These are phyloP conservation scores for Onychostruthus taczanowskii DNA, from an alignment of 2,113 vertebrate species.

Conservation along the genomic window DNA sequence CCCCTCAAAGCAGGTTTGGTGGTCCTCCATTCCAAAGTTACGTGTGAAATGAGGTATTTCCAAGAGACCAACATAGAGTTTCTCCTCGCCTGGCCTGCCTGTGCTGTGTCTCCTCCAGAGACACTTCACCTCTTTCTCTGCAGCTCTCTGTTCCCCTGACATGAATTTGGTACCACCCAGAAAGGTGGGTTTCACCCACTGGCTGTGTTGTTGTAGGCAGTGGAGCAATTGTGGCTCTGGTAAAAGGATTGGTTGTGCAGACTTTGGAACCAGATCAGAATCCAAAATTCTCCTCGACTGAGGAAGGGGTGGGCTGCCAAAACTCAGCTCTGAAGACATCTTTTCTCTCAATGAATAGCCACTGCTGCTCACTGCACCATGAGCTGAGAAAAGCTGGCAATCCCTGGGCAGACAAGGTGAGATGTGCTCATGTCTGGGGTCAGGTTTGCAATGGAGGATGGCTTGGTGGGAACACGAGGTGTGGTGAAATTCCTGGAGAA, in stretches of 20 bases:
- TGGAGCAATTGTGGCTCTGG: not conserved
- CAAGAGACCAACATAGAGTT: not conserved
- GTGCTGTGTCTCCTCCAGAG: not conserved
- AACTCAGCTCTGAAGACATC: not conserved
- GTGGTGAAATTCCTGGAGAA: not conserved
- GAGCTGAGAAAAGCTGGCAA: not conserved
- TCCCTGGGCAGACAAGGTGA: not conserved
- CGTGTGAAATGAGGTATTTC: not conserved
- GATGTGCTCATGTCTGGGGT: accelerated
- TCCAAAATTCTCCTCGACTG: not conserved
- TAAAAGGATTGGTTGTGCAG: not conserved
- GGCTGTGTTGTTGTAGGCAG: not conserved
- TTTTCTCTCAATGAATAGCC: not conserved
- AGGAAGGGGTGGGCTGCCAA: not conserved
- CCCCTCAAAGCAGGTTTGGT: not conserved
- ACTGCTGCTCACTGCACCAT: not conserved
- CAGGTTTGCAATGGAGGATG: not conserved
- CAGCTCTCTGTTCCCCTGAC: not conserved
- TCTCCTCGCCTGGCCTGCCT: not conserved
- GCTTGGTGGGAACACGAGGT: not conserved
- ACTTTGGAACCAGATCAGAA: not conserved
- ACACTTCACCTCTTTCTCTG: not conserved
- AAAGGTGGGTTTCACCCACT: not conserved
- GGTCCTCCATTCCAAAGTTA: not conserved
- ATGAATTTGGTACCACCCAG: not conserved